Base-by-base conservation (phyloP, 2,888 invertebrate species). In the Anthophora plumipes region DNA sequence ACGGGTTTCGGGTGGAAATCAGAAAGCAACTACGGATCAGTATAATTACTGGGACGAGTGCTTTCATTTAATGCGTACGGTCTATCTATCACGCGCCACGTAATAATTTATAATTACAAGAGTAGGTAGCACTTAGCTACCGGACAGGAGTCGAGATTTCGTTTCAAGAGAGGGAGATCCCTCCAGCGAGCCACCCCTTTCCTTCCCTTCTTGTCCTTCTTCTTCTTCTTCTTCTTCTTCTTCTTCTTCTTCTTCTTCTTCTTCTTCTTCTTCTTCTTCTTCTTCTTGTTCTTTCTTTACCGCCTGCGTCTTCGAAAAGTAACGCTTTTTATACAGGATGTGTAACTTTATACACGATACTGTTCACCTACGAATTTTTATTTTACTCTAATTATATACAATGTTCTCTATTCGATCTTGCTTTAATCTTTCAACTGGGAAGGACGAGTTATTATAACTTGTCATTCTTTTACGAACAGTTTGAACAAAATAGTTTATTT, bases 101-200 rank as follows among this genome's bases (percentile, higher is more conserved):
- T 90, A 89, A 90, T 90, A 88, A 89, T 90, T 90, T 89, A 89
- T 89, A 90, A 90, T 90, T 88, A 90, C 85, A 84, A 89, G 84
- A 85, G 85, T 86, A 85, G 86, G 84, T 79, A 89, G 88, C 85
- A 83, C 80, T 85, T 81, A 80, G 90, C 90, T 90, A 90, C 90
- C 84, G 89, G 85, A 85, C 86, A 80, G 82, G 85, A 83, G 85
- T 83, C 83, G 55, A 73, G 83, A 83, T 84, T 85, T 79, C 75
- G 76, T 83, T 76, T 71, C 84, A 66, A 31, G 75, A 81, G 71
- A 77, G 67, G 59, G 50, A 69, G 69, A 75, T 52, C 70, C 41
- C 9, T 17, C 59, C n/a, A 39, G 22, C 48, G 41, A 37, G 25
- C 70, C 61, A 81, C 59, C 70, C 75, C 31, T 67, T 22, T 55